Base-by-base conservation (phyloP, 2,888 invertebrate genomes). In the Epistrophella euchroma region DNA sequence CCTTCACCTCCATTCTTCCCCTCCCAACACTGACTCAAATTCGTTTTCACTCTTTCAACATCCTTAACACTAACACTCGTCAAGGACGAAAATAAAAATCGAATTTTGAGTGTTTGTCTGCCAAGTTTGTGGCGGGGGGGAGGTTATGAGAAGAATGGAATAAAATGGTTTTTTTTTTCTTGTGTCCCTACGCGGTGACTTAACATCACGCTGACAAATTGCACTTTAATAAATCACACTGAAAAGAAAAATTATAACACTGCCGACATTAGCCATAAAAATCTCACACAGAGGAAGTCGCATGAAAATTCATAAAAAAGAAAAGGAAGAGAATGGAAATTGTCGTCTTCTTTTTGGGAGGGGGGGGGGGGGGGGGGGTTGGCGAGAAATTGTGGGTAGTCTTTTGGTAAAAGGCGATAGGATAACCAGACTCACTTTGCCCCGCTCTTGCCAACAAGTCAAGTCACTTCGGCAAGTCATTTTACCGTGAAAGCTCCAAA, bases 161-260 rank as follows among this genome's bases (percentile, higher is more conserved):
- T 40, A 6, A 70, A 77, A 56, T 50, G 58, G 70, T 73, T 60
- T 25, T 22, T 52, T 52, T 25, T 22, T 52, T 52, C 15, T 25
- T 52, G 37, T 56, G 45, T 74, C 79, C 68, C 68, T 50, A 55
- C 55, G 52, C 74, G 60, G 37, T 50, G 60, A 72, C 77, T 73
- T 66, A 73, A 43, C 62, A 73, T 76, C 68, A 19, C 56, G 68
- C 74, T 77, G 86, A 82, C 86, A 86, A 86, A 86, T 86, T 82
- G 86, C 82, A 74, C 73, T 78, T 86, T 86, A 86, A 86, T 86
- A 86, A 86, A 86, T 86, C 86, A 86, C 81, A 74, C 73, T 71
- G 76, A 78, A 78, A 81, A 60, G 81, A 68, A 86, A 78, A 82
- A 82, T 82, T 81, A 82, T 82, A 73, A 82, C 77, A 82, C 78